Base-by-base conservation (phyloP, 2,888 invertebrate species). In the Melanargia galathea region DNA sequence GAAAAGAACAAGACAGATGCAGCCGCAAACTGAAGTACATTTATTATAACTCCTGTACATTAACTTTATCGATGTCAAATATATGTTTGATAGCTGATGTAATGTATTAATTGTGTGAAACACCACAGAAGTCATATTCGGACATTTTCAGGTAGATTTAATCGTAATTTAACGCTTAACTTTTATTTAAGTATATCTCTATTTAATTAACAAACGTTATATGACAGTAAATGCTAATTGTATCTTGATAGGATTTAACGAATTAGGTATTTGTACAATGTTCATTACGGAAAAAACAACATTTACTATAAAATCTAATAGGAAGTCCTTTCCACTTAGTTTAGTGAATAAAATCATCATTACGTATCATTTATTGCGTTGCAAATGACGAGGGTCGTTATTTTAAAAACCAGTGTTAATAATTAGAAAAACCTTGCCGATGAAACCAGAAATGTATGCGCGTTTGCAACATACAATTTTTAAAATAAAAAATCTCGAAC, bases 401-500 rank as follows among this genome's bases (percentile, higher is more conserved):
- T 26, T 55, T 49, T 22, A 20, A 18, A 58, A 35, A 43, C 30
- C 20, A 24, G 54, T 57, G 49, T 38, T 60, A n/a, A 57, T 35
- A 11, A 45, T 38, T 40, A 20, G 33, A 30, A 60, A 63, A 52
- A 63, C 38, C 58, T 57, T 40, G 55, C 55, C 2, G 20, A 35
- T 22, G 24, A 61, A 24, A 60, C 52, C 60, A 38, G 59, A 64
- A 57, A 18, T 45, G 11, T 43, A 33, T n/a, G 46, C 30, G 43
- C 52, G 43, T 45, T 52, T 60, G 33, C 49, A 55, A 55, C 40
- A 22, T 64, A 55, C 40, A 49, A 58, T 54, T 10, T 33, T 52
- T 30, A 52, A 48, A 59, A 66, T 52, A 64, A 61, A 48, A 56
- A 55, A 51, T 30, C 52, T 22, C 24, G 24, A 48, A 6, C 38